Percentiles rank a stretch among this genome's conserved stretches.
These are phyloP conservation scores for Megatriorchis doriae DNA, from an alignment of 2,113 vertebrate genomes.

Conservation along the genomic window DNA sequence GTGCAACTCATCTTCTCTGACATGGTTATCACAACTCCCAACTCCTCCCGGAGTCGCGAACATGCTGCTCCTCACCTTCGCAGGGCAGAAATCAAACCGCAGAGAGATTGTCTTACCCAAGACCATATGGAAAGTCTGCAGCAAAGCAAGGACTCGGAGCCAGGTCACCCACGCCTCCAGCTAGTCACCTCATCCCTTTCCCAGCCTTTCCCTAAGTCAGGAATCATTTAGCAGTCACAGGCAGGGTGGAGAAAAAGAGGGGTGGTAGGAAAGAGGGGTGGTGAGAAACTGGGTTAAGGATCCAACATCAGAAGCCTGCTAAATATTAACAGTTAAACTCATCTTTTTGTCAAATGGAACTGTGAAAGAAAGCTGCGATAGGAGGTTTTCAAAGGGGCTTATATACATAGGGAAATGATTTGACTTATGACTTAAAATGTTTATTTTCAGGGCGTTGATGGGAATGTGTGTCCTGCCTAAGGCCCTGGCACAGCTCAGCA, in stretches of 20 bases:
- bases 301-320: neutral
- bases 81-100: neutral
- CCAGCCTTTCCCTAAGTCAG: neutral
- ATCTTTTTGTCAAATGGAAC: neutral
- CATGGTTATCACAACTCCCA: neutral
- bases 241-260: neutral
- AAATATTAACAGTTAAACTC: neutral
- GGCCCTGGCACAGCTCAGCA: neutral
- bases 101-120: neutral
- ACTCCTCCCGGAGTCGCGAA: fast-evolving
- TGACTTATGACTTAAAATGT: neutral
- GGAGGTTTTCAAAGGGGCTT: neutral
- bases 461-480: constrained; percentile 4
- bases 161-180: neutral
- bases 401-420: neutral
- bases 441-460: constrained; percentile 15
- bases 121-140: neutral
- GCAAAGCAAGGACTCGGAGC: neutral
- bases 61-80: neutral
- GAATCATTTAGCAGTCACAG: neutral
- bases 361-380: neutral
- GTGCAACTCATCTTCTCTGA: neutral
- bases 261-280: neutral
- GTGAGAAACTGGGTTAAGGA: neutral
- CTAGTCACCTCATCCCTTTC: neutral